phyloP scores from a whole-genome alignment of 2,113 vertebrate species.

The Mystacornis crossleyi region DNA sequence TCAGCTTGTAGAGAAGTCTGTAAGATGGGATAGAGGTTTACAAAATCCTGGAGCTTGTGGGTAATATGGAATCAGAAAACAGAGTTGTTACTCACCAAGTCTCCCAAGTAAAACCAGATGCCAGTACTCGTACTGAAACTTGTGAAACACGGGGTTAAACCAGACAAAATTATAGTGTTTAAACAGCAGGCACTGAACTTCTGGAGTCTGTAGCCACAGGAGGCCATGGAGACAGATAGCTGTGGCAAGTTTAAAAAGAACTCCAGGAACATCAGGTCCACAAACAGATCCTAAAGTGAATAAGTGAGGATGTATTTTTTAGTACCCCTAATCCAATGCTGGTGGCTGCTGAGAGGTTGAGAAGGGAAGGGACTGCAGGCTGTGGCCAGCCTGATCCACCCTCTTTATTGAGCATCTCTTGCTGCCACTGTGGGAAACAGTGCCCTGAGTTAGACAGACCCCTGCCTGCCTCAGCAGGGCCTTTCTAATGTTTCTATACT shows the following conservation, averaged over 20 bases:
- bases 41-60: not conserved
- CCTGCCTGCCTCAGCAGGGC: not conserved
- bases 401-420: not conserved
- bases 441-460: not conserved
- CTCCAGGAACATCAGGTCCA: not conserved
- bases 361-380: not conserved
- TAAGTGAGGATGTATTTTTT: not conserved
- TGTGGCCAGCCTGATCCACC: not conserved
- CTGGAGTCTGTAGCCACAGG: not conserved
- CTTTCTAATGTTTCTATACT: not conserved
- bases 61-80: not conserved
- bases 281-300: not conserved
- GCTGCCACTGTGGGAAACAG: not conserved
- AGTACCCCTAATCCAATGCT: not conserved
- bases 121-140: not conserved
- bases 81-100: not conserved
- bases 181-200: not conserved
- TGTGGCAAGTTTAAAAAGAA: not conserved
- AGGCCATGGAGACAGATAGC: not conserved
- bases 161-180: not conserved
- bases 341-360: not conserved
- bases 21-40: not conserved
- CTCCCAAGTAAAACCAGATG: not conserved
- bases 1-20: not conserved
- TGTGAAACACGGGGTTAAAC: not conserved